Evolutionary conservation across 2,888 invertebrate species (phyloP), one percentile per base, ranked within the genome.

Genomic region (Lycaena phlaeas): DNA sequence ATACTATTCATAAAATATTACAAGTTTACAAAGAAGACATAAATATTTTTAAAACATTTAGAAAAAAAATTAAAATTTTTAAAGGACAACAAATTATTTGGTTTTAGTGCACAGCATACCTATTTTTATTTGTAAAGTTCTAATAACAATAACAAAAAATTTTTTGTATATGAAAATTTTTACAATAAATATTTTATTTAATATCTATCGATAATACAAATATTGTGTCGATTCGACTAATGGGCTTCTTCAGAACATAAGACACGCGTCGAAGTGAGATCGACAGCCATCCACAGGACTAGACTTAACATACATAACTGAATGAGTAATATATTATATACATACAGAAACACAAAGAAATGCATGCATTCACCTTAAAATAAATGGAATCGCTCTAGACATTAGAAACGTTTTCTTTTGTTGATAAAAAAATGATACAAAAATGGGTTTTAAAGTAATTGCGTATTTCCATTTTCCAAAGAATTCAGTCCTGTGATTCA

Each of bases 381-480:
- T 74, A 84, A 81, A 82, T 84, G 82, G 82, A 84, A 84, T 82
- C 82, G 74, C 75, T 71, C 71, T 68, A 67, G 75, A 74, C 68
- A 64, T 65, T 64, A 62, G 69, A 71, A 64, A 68, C 68, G 59
- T 59, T 66, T 52, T 54, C 40, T 54, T n/a, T n/a, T n/a, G 51
- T 50, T 47, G 50, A 70, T 73, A 71, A 73, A 78, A 76, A 69
- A 76, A 77, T 73, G 78, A 65, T 61, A 66, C 52, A 52, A 55
- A 40, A 42, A 41, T 28, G 36, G 28, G 14, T 14, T 15, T 14
- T 15, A 30, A 30, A 30, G 14, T 30, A 30, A n/a, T n/a, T n/a
- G n/a, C n/a, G n/a, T n/a, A n/a, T n/a, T n/a, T n/a, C n/a, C n/a
- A n/a, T n/a, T n/a, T n/a, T n/a, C n/a, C n/a, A n/a, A n/a, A n/a